Evolutionary conservation across 2,113 vertebrate genomes (phyloP), one percentile per base, ranked within the genome.

Genomic region (Acrocephalus arundinaceus): DNA sequence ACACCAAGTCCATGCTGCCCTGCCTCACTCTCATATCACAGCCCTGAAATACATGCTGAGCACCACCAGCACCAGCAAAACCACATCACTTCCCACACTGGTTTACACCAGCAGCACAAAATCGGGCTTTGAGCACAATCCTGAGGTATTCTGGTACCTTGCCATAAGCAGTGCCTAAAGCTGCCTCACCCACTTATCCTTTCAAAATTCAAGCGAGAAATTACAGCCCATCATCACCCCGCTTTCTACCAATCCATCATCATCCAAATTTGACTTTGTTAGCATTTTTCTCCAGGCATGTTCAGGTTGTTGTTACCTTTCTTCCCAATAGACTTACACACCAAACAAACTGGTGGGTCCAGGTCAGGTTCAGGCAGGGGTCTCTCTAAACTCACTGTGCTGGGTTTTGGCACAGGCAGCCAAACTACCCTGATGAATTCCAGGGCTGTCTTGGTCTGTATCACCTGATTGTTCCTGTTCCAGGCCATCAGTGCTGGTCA

Each of bases 41-140:
- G 74, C 74, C 90, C 90, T 54, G 85, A 91, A 91, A 95, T 91
- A 93, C 90, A 65, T 78, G 70, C 82, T 91, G 74, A 95, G 82
- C 74, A 87, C 67, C 80, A 61, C 23, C 91, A 77, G 63, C 63
- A 67, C 76, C 68, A 57, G 54, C 1, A 10, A 57, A 84, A 35
- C 55, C 13, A 15, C 11, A 7, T 71, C 87, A 68, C 7, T 54
- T 31, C 37, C 9, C 4, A 28, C 4, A 7, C 30, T 27, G 39
- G 25, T 33, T 89, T 89, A 54, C 55, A 49, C 23, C 24, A 15
- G 72, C 68, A 84, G 63, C 27, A 41, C 41, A 48, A 79, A 61
- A 17, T 86, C 54, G 5, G 63, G 22, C 68, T 91, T 66, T 80
- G 87, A 91, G 59, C 61, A 70, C 65, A 62, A 14, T 54, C 70